Evolutionary conservation across 1,140 invertebrate species (phyloP), one percentile per base, ranked within the genome.

Genomic region (Medauroidea extradentata): DNA sequence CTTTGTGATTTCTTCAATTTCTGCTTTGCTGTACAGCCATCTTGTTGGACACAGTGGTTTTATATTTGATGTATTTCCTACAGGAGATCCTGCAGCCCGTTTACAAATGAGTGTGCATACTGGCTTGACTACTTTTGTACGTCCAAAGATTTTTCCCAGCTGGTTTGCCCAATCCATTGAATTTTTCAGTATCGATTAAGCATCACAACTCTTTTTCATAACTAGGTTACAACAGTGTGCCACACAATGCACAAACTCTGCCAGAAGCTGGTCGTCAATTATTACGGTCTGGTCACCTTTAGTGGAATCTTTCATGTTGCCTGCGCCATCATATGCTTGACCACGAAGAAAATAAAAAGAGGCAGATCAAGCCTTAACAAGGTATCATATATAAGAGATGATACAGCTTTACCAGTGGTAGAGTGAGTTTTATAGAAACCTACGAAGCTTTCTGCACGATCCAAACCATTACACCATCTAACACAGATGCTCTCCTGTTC

Each of bases 1-100:
- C 14, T n/a, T 46, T 19, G 9, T n/a, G 9, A 46, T 23, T n/a
- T 18, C 16, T 23, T 46, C 21, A 8, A 46, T 14, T 46, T 18
- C 3, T 5, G 16, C 21, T 9, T 23, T 19, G 3, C 43, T 18
- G 21, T 19, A 18, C 3, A 23, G 9, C 43, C 43, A 46, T n/a
- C 43, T 46, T 5, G 43, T 46, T 46, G 43, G 43, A 46, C 43
- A 46, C 43, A 46, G 21, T 19, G 43, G 43, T 23, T 46, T 46
- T 19, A 46, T 18, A 5, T 46, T 46, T 46, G 16, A 19, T 3
- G 9, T 46, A 9, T 46, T 46, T 8, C 3, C 5, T 7, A 46
- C 16, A 18, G 43, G 21, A 18, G 43, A 5, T 9, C 14, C n/a
- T 46, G 16, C 43, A 19, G 16, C 43, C n/a, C 9, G 3, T 46